Base-by-base conservation (phyloP, 2,113 vertebrate species). In the Formicarius rufipectus region DNA sequence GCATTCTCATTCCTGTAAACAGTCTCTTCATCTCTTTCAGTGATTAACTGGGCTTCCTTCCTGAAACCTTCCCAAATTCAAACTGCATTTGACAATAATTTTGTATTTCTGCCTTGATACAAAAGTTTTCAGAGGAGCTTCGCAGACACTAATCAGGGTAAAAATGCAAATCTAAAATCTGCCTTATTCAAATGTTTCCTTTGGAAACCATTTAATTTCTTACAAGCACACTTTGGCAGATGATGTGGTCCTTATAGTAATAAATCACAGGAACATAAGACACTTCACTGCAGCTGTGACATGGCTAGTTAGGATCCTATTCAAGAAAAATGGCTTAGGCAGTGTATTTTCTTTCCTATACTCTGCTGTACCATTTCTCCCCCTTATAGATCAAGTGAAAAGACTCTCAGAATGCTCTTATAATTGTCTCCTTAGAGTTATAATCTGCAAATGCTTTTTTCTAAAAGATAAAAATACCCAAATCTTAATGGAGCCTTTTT, bases 291-390 rank as follows among this genome's bases (percentile, higher is more conserved):
- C 97, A 98, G 97, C 98, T 98, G 98, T 97, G 96, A 59, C 17
- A 59, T 49, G 92, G 93, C 96, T 98, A 98, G 96, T 98, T 98
- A 98, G 96, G 96, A 79, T 95, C 87, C 96, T 97, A 98, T 98
- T 98, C 97, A 98, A 96, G 93, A 96, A 96, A 63, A 97, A 98
- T 91, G 96, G 92, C 95, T 97, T 97, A 97, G 97, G 89, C 94
- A 87, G 90, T 91, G 83, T 75, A 81, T 97, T 94, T 97, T 90
- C 86, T 87, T 95, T 91, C 74, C 86, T 90, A 89, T 96, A 95
- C 86, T 94, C 96, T 97, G 97, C 94, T 97, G 90, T 96, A 88
- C 92, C 84, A 97, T 97, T 97, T 97, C 92, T 95, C 66, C 90
- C 44, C 73, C 92, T 93, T 94, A 76, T 87, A 95, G 75, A 97